Evolutionary conservation across 2,888 invertebrate genomes (phyloP).

Genomic region (Lymantria dispar): DNA sequence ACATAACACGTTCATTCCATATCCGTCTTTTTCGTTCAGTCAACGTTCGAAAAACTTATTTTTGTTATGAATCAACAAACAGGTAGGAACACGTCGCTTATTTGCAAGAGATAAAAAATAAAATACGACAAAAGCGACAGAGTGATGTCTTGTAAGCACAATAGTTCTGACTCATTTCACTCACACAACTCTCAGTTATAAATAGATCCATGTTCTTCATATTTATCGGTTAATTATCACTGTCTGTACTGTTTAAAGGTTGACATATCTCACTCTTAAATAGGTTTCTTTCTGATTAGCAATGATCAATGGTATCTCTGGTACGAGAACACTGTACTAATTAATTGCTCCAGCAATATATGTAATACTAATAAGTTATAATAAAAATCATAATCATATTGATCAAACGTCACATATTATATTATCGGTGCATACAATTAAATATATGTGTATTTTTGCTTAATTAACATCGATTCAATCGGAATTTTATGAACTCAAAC

Average conservation of each 20-base stretch:
- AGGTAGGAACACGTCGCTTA: slow-evolving; percentile 22
- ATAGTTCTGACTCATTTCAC: slow-evolving; percentile 22
- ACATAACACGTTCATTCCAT: no score
- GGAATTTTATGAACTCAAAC: no score
- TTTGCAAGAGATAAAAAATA: slow-evolving; percentile 26
- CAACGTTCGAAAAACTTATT: background rate
- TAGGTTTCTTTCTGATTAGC: slow-evolving; percentile 19
- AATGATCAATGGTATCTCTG: slow-evolving; percentile 10
- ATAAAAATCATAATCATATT: no score
- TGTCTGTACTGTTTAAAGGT: slow-evolving; percentile 13
- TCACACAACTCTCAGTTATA: slow-evolving; percentile 18
- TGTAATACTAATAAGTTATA: background rate
- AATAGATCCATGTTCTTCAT: slow-evolving; percentile 23
- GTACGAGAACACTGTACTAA: background rate
- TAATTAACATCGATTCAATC: no score
- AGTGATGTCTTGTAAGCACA: slow-evolving; percentile 22
- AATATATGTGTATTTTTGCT: no score
- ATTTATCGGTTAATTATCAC: slow-evolving; percentile 21
- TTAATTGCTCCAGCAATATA: background rate
- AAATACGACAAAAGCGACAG: slow-evolving; percentile 39
- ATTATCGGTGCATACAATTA: no score
- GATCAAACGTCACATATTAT: no score
- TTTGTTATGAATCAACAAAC: slow-evolving; percentile 11
- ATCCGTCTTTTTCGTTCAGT: no score
- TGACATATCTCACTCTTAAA: slow-evolving; percentile 20